phyloP scores from a whole-genome alignment of 2,888 invertebrate genomes.

The Atrina japonica region DNA sequence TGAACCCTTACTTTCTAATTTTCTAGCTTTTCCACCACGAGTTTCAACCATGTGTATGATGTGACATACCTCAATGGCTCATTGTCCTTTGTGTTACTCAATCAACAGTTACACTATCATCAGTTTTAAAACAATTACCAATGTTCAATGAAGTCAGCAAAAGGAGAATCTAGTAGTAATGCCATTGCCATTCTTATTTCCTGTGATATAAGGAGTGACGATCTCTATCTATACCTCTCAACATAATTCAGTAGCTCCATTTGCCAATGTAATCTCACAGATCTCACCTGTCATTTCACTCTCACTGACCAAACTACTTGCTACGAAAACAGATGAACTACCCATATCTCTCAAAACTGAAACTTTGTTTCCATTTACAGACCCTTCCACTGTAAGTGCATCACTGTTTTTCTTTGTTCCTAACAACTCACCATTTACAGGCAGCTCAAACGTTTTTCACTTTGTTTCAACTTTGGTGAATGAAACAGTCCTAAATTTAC shows the following conservation, averaged over 20 bases:
- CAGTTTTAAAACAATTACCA: conserved; percentile 1
- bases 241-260: conserved; percentile 4
- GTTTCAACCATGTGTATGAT: not conserved
- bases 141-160: conserved; percentile 8
- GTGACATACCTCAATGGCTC: conserved; percentile 4
- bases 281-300: conserved; percentile 1
- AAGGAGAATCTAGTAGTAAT: conserved; percentile 3
- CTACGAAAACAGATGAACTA: conserved; percentile 1
- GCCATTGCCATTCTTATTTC: not conserved
- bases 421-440: too few species aligned
- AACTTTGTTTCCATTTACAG: not conserved
- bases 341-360: conserved; percentile 18
- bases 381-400: not conserved
- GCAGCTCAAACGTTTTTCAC: too few species aligned
- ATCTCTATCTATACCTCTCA: conserved; percentile 3
- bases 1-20: not conserved
- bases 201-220: conserved; percentile 11
- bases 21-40: not conserved
- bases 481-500: too few species aligned
- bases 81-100: not conserved
- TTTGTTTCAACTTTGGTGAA: too few species aligned
- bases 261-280: conserved; percentile 3
- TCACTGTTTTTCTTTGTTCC: too few species aligned
- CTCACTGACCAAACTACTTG: too few species aligned
- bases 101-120: not conserved